Percentiles rank a stretch among this genome's conserved stretches.
These are phyloP conservation scores for Pemphredon lugubris DNA, from an alignment of 2,888 invertebrate genomes.

Conservation along the genomic window DNA sequence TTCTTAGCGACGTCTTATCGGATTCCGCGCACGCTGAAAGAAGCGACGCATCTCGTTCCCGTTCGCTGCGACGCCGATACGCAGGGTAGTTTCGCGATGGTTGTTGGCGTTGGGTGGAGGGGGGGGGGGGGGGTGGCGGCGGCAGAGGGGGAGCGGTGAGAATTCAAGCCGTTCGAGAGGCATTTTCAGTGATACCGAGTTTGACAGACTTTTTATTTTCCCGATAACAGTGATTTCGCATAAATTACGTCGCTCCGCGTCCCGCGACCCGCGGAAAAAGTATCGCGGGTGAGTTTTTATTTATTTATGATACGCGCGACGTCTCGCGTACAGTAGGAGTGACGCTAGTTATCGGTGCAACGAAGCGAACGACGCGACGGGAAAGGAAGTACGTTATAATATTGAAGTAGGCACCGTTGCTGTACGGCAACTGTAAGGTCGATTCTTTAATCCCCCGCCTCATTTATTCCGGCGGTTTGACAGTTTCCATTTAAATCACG, in stretches of 20 bases:
- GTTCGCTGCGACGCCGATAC: constrained; percentile 17
- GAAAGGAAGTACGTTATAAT: no score
- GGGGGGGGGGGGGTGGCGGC: no score
- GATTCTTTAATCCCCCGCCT: constrained; percentile 47
- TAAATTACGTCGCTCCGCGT: no score
- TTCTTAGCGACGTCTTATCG: constrained; percentile 54
- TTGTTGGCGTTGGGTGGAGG: not conserved
- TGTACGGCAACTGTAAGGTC: constrained; percentile 4
- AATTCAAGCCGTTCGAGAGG: constrained; percentile 40
- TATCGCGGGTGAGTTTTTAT: not conserved
- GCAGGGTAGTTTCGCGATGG: not conserved
- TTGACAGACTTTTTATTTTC: constrained; percentile 1
- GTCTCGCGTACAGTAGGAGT: no score
- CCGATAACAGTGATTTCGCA: not conserved
- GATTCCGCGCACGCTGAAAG: constrained; percentile 56
- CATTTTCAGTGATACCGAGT: not conserved
- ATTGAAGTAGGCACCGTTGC: not conserved
- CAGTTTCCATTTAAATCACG: constrained; percentile 64
- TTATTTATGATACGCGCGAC: no score
- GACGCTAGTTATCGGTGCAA: no score
- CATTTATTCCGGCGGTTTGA: constrained; percentile 49
- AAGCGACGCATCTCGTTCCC: constrained; percentile 41
- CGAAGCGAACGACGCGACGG: no score
- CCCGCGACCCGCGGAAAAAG: no score
- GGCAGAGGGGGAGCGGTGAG: constrained; percentile 23